phyloP scores from a whole-genome alignment of 2,888 invertebrate genomes.

The Ryuthela nishihirai region DNA sequence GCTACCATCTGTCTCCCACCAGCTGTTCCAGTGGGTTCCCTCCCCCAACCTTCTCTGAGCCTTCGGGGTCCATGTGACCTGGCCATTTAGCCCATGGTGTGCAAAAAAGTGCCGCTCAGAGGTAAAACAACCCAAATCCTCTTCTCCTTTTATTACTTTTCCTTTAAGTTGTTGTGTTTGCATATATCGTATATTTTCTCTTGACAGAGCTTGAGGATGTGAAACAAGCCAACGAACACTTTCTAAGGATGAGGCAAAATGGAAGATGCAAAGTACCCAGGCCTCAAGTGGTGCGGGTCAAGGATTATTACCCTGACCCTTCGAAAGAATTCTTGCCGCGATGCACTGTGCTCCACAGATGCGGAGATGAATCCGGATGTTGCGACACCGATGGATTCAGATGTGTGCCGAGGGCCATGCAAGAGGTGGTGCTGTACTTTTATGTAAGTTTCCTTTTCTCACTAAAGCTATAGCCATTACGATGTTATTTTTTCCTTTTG shows the following conservation, averaged over 20 bases:
- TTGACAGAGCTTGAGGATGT: slow-evolving; percentile 30
- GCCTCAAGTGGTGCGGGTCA: slow-evolving; percentile 65
- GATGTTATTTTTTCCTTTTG: too few relatives aligned
- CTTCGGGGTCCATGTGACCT: too few relatives aligned
- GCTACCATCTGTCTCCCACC: too few relatives aligned
- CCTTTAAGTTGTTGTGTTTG: too few relatives aligned
- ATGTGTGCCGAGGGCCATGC: slow-evolving; percentile 28
- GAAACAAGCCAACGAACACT: slow-evolving; percentile 36
- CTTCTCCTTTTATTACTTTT: too few relatives aligned
- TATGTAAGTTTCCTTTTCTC: slow-evolving; percentile 32
- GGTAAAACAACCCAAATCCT: too few relatives aligned
- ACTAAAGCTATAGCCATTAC: too few relatives aligned
- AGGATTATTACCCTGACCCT: slow-evolving; percentile 64
- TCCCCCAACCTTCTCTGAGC: too few relatives aligned
- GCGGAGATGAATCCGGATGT: slow-evolving; percentile 83
- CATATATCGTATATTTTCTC: too few relatives aligned
- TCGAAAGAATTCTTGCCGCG: slow-evolving; percentile 75
- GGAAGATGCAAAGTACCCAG: slow-evolving; percentile 63
- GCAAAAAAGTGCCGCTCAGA: too few relatives aligned
- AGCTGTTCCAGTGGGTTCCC: too few relatives aligned
- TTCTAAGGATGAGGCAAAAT: slow-evolving; percentile 30
- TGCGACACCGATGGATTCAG: slow-evolving; percentile 54
- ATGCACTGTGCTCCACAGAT: slow-evolving; percentile 80
- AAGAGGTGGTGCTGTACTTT: slow-evolving; percentile 32
- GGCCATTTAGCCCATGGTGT: too few relatives aligned